A percentile compares a stretch with the other conserved stretches of the same genome.
phyloP scores from a whole-genome alignment of 2,113 vertebrate species.

The Clarias macrocephalus region DNA sequence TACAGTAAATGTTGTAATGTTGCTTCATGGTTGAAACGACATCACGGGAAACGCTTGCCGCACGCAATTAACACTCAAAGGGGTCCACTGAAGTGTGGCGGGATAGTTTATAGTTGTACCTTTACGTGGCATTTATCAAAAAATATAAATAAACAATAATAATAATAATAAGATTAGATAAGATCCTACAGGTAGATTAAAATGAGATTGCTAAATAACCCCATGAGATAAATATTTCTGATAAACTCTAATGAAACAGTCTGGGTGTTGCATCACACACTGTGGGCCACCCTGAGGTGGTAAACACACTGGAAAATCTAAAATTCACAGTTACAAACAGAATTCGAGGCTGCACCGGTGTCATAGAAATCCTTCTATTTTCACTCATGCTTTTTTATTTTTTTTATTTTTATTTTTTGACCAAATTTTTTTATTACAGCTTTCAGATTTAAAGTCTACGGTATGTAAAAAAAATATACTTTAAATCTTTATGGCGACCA shows the following conservation, averaged over 20 bases:
- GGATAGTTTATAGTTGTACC: neutral
- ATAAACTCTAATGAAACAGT: neutral
- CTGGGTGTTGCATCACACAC: constrained; percentile 2
- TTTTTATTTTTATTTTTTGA: too few species aligned
- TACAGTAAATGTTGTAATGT: too few species aligned
- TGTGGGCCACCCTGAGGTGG: neutral
- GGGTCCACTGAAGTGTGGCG: too few species aligned
- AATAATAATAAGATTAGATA: neutral
- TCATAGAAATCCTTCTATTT: neutral
- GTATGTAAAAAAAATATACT: neutral
- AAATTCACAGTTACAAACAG: neutral
- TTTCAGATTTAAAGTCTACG: too few species aligned
- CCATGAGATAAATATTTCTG: neutral
- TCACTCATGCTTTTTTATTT: neutral
- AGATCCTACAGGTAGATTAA: neutral
- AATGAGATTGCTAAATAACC: neutral
- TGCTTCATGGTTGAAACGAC: too few species aligned
- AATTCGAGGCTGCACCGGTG: neutral
- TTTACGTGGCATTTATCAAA: neutral
- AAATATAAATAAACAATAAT: neutral
- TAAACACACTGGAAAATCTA: neutral
- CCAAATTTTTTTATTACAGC: neutral
- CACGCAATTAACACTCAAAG: too few species aligned
- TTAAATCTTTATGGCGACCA: neutral
- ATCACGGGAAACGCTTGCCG: too few species aligned